phyloP scores from a whole-genome alignment of 2,113 vertebrate species.

The Bombycilla garrulus region DNA sequence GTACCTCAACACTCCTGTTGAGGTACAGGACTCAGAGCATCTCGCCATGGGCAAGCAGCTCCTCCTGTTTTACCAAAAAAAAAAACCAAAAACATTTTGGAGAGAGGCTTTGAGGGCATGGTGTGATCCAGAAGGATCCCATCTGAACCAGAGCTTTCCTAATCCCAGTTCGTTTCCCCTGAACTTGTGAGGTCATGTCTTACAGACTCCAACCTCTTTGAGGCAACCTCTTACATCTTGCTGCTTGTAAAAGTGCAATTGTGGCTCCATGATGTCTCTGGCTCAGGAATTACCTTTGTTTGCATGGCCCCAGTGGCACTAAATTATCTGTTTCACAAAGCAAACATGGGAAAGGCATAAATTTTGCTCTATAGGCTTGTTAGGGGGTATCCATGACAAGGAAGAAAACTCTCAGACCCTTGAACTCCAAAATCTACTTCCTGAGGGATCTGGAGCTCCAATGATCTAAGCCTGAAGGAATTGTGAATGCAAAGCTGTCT shows the following conservation, averaged over 20 bases:
- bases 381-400: neutral
- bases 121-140: neutral
- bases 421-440: neutral
- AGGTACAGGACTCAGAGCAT: neutral
- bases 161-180: neutral
- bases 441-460: neutral
- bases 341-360: neutral
- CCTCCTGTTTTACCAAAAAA: neutral
- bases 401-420: neutral
- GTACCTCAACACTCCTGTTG: neutral
- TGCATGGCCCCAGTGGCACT: neutral
- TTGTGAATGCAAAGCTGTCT: neutral
- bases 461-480: neutral
- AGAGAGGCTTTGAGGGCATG: neutral
- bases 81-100: neutral
- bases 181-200: rapidly evolving
- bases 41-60: neutral
- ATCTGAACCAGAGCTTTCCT: neutral
- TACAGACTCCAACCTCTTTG: neutral
- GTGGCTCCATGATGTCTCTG: neutral
- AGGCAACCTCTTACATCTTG: neutral
- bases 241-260: neutral
- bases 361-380: neutral
- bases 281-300: neutral
- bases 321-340: neutral